Evolutionary conservation across 2,888 invertebrate genomes (phyloP).

Genomic region (Morpho helenor): DNA sequence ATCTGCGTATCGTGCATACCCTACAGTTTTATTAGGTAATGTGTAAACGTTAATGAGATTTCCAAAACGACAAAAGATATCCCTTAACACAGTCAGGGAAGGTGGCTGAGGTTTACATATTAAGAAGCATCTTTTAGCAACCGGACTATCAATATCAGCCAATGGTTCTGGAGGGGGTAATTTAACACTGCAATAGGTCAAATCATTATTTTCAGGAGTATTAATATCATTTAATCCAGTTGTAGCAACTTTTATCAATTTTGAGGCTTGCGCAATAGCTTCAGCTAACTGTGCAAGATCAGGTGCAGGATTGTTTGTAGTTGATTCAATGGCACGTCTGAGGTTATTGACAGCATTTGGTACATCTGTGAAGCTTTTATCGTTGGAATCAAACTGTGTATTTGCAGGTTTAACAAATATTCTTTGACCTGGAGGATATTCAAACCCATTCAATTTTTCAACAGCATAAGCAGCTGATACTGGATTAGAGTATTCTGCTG

Average conservation of each 20-base stretch:
- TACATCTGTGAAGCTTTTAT: conserved; percentile 41
- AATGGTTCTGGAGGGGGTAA: conserved; percentile 86
- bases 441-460: conserved; percentile 93
- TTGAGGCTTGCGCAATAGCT: conserved; percentile 88
- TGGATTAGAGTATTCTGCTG: conserved; percentile 56
- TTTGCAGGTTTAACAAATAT: conserved; percentile 86
- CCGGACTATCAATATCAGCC: conserved; percentile 82
- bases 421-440: conserved; percentile 93
- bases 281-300: conserved; percentile 84
- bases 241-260: conserved; percentile 84
- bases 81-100: conserved; percentile 87
- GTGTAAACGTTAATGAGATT: conserved; percentile 94
- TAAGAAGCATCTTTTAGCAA: conserved; percentile 83
- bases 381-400: conserved; percentile 42
- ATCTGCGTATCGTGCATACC: conserved; percentile 92
- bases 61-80: conserved; percentile 95
- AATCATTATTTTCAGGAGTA: conserved; percentile 44
- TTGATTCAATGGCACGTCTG: conserved; percentile 46
- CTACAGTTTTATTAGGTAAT: conserved; percentile 93
- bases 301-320: conserved; percentile 43
- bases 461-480: conserved; percentile 82
- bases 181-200: conserved; percentile 82
- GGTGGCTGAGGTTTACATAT: conserved; percentile 84
- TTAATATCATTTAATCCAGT: conserved; percentile 42
- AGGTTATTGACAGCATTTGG: conserved; percentile 48